Conservation (phyloP, 2,888 invertebrate genomes). For the Morinoia aosen region DNA sequence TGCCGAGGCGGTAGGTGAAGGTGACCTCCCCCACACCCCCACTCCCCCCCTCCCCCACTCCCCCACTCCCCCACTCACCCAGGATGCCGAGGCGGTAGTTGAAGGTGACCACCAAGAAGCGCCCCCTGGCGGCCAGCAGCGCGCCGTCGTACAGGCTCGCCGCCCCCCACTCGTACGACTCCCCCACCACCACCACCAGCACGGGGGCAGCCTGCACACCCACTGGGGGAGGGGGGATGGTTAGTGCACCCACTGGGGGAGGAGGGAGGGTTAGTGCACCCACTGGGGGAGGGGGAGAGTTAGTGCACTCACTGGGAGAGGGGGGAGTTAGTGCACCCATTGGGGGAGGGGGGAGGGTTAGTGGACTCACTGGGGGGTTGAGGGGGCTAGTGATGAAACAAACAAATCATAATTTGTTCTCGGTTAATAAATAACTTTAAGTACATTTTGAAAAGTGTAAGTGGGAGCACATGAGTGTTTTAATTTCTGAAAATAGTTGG, state of each 20-base stretch:
- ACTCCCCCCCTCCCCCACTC: too few relatives aligned
- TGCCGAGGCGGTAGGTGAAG: conserved; percentile 94
- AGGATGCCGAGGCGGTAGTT: conserved; percentile 95
- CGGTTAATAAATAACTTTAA: too few relatives aligned
- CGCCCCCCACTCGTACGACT: conserved; percentile 66
- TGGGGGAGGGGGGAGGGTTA: background rate
- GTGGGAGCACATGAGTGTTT: too few relatives aligned
- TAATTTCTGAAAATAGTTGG: too few relatives aligned
- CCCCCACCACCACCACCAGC: conserved; percentile 63
- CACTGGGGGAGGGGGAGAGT: background rate
- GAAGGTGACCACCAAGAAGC: conserved; percentile 91
- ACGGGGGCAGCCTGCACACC: conserved; percentile 54
- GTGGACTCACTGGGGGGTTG: too few relatives aligned
- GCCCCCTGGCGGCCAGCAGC: conserved; percentile 60
- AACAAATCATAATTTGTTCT: too few relatives aligned
- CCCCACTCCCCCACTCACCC: conserved; percentile 74
- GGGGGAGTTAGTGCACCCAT: too few relatives aligned
- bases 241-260: background rate
- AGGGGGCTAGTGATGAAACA: too few relatives aligned
- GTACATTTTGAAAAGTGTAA: too few relatives aligned
- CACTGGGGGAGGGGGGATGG: background rate
- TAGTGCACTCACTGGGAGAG: background rate
- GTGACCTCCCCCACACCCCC: conserved; percentile 88
- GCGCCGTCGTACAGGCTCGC: conserved; percentile 63
- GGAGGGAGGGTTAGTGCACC: background rate